Evolutionary conservation across 2,797 vertebrate genomes (phyloP).

Genomic region (Sebastes wilsoni): DNA sequence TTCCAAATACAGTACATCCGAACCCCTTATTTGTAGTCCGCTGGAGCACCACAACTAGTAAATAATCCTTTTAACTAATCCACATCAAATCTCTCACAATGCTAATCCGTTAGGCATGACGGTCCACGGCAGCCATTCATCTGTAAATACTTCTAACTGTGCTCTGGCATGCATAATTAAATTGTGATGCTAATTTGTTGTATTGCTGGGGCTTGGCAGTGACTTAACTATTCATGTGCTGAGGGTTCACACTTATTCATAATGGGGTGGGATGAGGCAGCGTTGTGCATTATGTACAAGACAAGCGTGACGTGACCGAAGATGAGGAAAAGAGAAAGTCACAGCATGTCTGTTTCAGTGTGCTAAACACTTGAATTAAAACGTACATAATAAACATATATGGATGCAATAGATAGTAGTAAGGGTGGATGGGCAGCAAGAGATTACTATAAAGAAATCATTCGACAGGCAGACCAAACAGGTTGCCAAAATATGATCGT

Average conservation of each 20-base stretch:
- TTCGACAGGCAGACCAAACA: neutral
- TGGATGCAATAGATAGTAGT: neutral
- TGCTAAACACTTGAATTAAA: neutral
- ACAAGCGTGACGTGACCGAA: constrained; percentile 13
- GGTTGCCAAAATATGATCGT: neutral
- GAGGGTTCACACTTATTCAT: constrained; percentile 36
- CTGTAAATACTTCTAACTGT: constrained; percentile 62
- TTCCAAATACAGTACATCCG: constrained; percentile 46
- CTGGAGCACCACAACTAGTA: constrained; percentile 55
- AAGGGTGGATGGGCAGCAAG: neutral
- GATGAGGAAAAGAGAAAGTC: constrained; percentile 14
- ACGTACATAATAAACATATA: neutral
- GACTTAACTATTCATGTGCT: constrained; percentile 60
- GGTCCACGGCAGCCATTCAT: constrained; percentile 62
- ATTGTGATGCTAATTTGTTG: constrained; percentile 72
- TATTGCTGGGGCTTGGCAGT: constrained; percentile 44
- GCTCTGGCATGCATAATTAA: constrained; percentile 72
- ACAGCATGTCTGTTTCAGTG: neutral
- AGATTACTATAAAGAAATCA: neutral
- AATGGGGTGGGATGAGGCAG: constrained; percentile 20
- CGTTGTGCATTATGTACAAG: constrained; percentile 33
- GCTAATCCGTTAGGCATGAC: constrained; percentile 69
- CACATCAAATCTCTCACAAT: constrained; percentile 77
- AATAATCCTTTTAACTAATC: constrained; percentile 82
- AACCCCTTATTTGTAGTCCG: constrained; percentile 50